Conservation (phyloP, 2,888 invertebrate species). For the Timema podura region DNA sequence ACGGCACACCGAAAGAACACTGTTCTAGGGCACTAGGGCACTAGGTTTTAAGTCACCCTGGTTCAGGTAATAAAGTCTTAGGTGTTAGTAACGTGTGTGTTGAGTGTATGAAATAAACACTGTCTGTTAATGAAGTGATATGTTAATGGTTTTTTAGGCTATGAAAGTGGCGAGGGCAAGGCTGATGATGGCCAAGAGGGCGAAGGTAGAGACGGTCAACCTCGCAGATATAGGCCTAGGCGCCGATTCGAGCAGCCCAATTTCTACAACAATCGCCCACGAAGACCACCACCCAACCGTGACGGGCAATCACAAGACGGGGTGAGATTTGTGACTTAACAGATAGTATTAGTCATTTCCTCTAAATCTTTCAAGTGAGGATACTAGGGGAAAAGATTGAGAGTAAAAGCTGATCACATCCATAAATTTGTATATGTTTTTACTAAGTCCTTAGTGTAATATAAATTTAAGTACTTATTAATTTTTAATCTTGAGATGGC, state of each 20-base stretch:
- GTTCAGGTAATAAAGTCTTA: too few relatives aligned
- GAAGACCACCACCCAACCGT: slow-evolving; percentile 28
- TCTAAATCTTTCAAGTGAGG: neutral
- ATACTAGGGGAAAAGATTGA: neutral
- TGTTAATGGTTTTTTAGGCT: slow-evolving; percentile 13
- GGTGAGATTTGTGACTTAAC: slow-evolving; percentile 18
- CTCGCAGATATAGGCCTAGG: slow-evolving; percentile 34
- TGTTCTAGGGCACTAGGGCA: neutral
- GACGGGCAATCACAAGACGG: slow-evolving; percentile 31
- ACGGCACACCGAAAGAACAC: neutral
- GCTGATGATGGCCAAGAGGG: slow-evolving; percentile 35
- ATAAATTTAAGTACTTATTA: too few relatives aligned
- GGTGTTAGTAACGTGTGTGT: too few relatives aligned
- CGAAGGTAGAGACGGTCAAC: slow-evolving; percentile 25
- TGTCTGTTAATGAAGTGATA: neutral
- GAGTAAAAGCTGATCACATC: neutral
- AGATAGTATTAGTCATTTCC: neutral
- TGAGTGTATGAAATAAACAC: too few relatives aligned
- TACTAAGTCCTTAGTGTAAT: too few relatives aligned
- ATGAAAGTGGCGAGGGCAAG: slow-evolving; percentile 42
- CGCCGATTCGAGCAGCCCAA: slow-evolving; percentile 33
- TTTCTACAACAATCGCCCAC: slow-evolving; percentile 32
- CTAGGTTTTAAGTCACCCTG: too few relatives aligned
- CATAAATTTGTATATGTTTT: too few relatives aligned
- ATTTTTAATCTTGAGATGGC: too few relatives aligned